Evolutionary conservation across 2,797 vertebrate genomes (phyloP), one percentile per base, ranked within the genome.

Genomic region (Cheirogaleus major): DNA sequence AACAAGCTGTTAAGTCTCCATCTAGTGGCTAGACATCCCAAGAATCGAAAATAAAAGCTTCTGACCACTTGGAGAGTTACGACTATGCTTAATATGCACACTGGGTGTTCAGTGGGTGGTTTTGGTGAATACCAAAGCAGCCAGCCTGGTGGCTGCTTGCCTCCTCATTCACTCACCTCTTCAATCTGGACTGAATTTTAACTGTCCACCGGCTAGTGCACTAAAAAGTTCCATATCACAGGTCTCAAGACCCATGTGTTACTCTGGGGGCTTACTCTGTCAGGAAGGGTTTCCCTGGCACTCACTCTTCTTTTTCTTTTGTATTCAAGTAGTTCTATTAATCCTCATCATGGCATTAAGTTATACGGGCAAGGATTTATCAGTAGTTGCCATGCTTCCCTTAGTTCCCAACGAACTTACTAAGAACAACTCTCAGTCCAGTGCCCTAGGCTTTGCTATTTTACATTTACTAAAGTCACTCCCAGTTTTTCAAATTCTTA

Each of bases 1-100:
- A 63, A 30, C 20, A 75, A 95, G 67, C 65, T 79, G 45, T 80
- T 83, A 35, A 84, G 55, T 85, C 94, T 96, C 95, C 89, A 97
- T 22, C 92, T 93, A 95, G 81, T 81, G 91, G 83, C 73, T 76
- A 93, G 85, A 93, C 9, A 69, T n/a, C 27, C n/a, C 32, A 75
- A 69, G 76, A 84, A 78, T 22, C 35, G 30, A 78, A 86, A 76
- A 41, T 13, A 82, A 43, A 86, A 50, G n/a, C n/a, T n/a, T 78
- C 11, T 35, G 83, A 67, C 30, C 20, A 76, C 35, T 50, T 10
- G 7, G 72, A 83, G 50, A 84, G 43, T 30, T n/a, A 78, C 73
- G 38, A 48, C 20, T 27, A 63, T 17, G 9, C 43, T 81, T 83
- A 87, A 43, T 57, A 32, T 5, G 45, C 57, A 65, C 3, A n/a